Percentiles rank a stretch among this genome's conserved stretches.
Conservation (phyloP, 2,797 vertebrate species). For the Smutsia temminckii region DNA sequence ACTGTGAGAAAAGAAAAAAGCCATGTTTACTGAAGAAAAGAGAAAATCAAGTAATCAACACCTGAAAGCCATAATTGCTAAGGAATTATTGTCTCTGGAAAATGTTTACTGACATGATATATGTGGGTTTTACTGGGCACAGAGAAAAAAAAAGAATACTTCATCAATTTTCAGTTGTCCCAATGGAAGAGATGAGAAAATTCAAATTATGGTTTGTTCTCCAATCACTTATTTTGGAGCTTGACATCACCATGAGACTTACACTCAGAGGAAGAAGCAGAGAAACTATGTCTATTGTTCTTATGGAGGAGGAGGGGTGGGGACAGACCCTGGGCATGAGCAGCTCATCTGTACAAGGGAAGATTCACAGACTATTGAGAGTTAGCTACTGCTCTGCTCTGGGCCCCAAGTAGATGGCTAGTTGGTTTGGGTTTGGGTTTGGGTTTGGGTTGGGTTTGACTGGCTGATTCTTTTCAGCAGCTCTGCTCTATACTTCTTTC, state of each 20-base stretch:
- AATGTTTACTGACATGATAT: neutral
- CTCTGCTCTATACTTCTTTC: neutral
- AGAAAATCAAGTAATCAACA: neutral
- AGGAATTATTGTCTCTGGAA: conserved; percentile 35
- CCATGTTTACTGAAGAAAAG: conserved; percentile 39
- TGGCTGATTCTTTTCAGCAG: neutral
- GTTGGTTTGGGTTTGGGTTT: neutral
- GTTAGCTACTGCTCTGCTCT: neutral
- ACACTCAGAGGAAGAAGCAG: neutral
- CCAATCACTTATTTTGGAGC: neutral
- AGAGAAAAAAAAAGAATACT: neutral
- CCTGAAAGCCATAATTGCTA: neutral
- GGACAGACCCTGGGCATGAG: neutral
- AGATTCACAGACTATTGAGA: neutral
- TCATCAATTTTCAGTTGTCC: neutral
- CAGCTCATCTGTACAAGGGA: neutral
- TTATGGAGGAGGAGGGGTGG: fast-evolving
- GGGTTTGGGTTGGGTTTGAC: neutral
- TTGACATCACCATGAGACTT: neutral
- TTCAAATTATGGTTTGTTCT: neutral
- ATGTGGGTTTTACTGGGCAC: neutral
- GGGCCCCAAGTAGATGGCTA: neutral
- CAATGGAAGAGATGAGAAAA: conserved; percentile 17
- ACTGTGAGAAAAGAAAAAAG: neutral
- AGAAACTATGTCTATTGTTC: neutral